Percentiles rank a stretch among this genome's conserved stretches.
phyloP scores from a whole-genome alignment of 2,888 invertebrate species.

The Hartigia nigra region DNA sequence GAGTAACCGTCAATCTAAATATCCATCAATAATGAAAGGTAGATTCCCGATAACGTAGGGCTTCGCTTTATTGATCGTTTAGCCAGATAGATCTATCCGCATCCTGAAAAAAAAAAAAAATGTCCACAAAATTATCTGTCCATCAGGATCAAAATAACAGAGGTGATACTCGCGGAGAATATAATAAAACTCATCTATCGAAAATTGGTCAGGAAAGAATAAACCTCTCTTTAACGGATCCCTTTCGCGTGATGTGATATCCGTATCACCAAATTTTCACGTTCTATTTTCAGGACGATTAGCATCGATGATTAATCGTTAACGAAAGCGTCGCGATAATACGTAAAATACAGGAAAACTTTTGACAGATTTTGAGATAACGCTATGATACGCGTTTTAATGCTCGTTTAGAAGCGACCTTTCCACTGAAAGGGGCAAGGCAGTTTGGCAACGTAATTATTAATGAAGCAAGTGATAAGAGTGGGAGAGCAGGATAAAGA shows the following conservation, averaged over 20 bases:
- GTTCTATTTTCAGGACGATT: slow-evolving; percentile 1
- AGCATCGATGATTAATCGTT: slow-evolving; percentile 36
- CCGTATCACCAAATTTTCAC: not conserved
- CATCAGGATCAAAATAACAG: not conserved
- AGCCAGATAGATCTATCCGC: not conserved
- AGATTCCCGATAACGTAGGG: not conserved
- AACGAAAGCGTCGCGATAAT: not conserved
- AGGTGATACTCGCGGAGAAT: not conserved
- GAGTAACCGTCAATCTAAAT: slow-evolving; percentile 19
- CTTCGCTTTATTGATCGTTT: not conserved
- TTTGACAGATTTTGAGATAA: slow-evolving; percentile 14
- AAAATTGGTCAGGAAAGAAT: not conserved
- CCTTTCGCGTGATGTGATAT: not conserved
- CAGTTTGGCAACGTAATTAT: slow-evolving; percentile 41
- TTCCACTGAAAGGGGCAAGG: slow-evolving; percentile 22
- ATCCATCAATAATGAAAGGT: slow-evolving; percentile 20
- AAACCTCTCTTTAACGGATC: not conserved
- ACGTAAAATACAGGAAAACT: slow-evolving; percentile 32
- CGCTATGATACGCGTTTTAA: not conserved
- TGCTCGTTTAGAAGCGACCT: slow-evolving; percentile 19
- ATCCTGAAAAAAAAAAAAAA: not conserved
- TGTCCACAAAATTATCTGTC: not conserved
- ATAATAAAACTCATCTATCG: not conserved
- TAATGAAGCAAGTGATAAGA: slow-evolving; percentile 30
- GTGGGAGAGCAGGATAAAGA: not conserved